A percentile compares a stretch with the other conserved stretches of the same genome.
These are phyloP conservation scores for Zoanthus sociatus DNA, from an alignment of 92 coral and sea anemone genomes.

Conservation along the genomic window DNA sequence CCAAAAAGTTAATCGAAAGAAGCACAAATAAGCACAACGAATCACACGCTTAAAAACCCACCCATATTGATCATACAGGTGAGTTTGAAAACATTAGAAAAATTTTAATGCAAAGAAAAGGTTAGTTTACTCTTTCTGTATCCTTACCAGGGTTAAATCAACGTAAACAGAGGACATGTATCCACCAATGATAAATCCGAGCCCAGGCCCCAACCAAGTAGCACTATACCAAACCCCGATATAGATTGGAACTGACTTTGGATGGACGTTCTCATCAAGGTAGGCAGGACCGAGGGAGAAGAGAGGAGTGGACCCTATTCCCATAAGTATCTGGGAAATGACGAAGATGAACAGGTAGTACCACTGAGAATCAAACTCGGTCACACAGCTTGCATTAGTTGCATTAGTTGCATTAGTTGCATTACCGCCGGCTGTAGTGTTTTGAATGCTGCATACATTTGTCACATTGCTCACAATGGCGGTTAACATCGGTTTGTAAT, in stretches of 20 bases:
- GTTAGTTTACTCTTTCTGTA: neutral
- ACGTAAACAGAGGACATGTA: slow-evolving; percentile 61
- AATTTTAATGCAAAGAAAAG: neutral
- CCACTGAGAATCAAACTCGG: slow-evolving; percentile 75
- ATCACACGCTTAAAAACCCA: too few relatives aligned
- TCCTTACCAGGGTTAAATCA: slow-evolving; percentile 64
- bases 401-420: neutral
- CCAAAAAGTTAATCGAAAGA: too few relatives aligned
- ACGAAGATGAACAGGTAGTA: slow-evolving; percentile 74
- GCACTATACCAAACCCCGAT: slow-evolving; percentile 73
- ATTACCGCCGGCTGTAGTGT: slow-evolving; percentile 40
- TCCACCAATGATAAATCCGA: slow-evolving; percentile 83
- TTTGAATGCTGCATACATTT: neutral
- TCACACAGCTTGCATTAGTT: slow-evolving; percentile 55
- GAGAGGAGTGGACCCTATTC: slow-evolving; percentile 95
- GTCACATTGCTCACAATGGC: neutral
- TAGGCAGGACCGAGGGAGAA: slow-evolving; percentile 91
- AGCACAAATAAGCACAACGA: too few relatives aligned
- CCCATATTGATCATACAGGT: neutral
- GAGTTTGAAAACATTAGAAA: neutral
- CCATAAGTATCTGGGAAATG: slow-evolving; percentile 84
- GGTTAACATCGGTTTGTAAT: slow-evolving; percentile 60
- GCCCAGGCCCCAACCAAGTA: slow-evolving; percentile 73
- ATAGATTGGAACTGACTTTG: slow-evolving; percentile 68
- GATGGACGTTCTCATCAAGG: slow-evolving; percentile 90